These are phyloP conservation scores for Ctenoplectra terminalis DNA, from an alignment of 1,140 invertebrate species.

Conservation along the genomic window DNA sequence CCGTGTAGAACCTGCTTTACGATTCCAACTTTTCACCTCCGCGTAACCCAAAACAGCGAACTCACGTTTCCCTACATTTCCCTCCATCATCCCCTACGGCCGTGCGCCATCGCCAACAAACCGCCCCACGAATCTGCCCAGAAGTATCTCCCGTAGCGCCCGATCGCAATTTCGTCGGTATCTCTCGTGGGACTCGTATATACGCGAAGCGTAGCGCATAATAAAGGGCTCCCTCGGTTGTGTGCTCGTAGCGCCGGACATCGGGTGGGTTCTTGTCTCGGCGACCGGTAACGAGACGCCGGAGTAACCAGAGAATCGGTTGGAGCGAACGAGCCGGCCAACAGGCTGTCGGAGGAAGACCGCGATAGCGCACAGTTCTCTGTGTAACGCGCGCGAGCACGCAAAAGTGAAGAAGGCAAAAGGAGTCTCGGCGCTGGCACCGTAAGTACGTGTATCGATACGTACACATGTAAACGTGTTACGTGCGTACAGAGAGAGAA, in stretches of 20 bases:
- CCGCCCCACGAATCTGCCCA: background rate
- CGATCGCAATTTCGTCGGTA: constrained; percentile 32
- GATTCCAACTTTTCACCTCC: background rate
- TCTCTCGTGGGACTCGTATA: constrained; percentile 41
- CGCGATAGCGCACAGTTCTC: too few species aligned
- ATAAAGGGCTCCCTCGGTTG: constrained; percentile 38
- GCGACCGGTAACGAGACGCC: constrained; percentile 71
- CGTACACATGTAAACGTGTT: background rate
- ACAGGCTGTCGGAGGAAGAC: background rate
- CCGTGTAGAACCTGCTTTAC: too few species aligned
- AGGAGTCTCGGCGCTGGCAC: constrained; percentile 27
- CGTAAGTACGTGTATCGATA: background rate
- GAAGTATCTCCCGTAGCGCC: background rate
- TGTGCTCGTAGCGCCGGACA: constrained; percentile 63
- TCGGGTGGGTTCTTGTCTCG: constrained; percentile 62
- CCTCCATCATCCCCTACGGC: too few species aligned
- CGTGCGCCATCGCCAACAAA: too few species aligned
- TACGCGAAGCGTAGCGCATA: constrained; percentile 5
- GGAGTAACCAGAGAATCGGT: constrained; percentile 54
- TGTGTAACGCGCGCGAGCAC: constrained; percentile 46
- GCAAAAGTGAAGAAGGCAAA: constrained; percentile 57
- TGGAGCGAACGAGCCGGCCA: background rate
- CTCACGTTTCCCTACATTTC: too few species aligned
- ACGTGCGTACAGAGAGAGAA: constrained; percentile 45
- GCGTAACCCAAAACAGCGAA: too few species aligned